Percentiles rank a stretch among this genome's conserved stretches.
These are phyloP conservation scores for Balearica regulorum DNA, from an alignment of 2,797 vertebrate species.

Conservation along the genomic window DNA sequence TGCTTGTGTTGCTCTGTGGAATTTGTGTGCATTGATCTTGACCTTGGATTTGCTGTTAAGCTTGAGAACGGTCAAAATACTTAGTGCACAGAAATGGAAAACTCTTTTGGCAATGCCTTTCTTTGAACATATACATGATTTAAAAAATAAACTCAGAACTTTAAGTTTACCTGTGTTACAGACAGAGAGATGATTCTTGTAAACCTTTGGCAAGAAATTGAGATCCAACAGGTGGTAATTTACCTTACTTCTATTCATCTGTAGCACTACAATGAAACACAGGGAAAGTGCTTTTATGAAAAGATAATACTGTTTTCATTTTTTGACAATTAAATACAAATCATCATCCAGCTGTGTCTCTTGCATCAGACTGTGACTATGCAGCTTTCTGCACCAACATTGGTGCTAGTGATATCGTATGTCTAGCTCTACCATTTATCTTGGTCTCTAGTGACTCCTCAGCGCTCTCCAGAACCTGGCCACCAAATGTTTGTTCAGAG, in stretches of 20 bases:
- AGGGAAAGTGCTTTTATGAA: neutral
- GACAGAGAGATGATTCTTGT: neutral
- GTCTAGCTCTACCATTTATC: neutral
- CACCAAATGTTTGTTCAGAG: neutral
- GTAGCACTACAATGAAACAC: neutral
- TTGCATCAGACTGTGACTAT: neutral
- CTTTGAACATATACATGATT: neutral
- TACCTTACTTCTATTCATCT: neutral
- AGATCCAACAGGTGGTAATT: neutral
- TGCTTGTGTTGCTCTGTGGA: constrained; percentile 40
- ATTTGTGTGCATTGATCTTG: neutral
- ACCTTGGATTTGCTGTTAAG: constrained; percentile 10
- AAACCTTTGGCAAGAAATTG: neutral
- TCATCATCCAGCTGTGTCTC: neutral
- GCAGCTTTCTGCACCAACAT: neutral
- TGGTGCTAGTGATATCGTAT: accelerated
- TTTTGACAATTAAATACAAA: neutral
- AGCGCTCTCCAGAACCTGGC: neutral
- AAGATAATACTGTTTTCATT: neutral
- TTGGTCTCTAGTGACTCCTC: neutral
- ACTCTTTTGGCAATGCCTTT: neutral
- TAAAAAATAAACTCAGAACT: neutral
- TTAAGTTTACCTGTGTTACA: neutral
- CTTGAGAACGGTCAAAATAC: neutral
- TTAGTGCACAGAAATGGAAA: neutral